Evolutionary conservation across 2,888 invertebrate genomes (phyloP), one percentile per base, ranked within the genome.

Genomic region (Polia nebulosa): DNA sequence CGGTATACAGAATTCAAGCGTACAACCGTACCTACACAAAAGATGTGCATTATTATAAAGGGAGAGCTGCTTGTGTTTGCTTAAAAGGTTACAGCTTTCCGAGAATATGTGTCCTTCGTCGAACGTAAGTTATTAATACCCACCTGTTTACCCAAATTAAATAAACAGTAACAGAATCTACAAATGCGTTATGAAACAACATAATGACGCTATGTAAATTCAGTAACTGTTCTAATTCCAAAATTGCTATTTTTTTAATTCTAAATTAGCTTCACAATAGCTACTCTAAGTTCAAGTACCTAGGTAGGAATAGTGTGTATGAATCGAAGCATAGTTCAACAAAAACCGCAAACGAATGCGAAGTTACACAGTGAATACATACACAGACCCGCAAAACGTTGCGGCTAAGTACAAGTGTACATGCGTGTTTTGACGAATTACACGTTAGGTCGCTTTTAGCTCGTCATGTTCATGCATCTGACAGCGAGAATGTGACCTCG

Each of bases 401-500:
- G 62, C 58, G 55, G 58, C 68, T 82, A 76, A 69, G 76, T 66
- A 84, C 61, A 66, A 75, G 66, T 67, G 77, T 83, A 87, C 85
- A 88, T 87, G 88, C 88, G 83, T 90, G 90, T 89, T 92, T 92
- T 94, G 93, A 93, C 91, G 92, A 91, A 94, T 94, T 92, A 93
- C 90, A 92, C 91, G 92, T 93, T 91, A 92, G 93, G 92, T 92
- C 91, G 93, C 90, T 94, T 93, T 94, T 92, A 88, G 91, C 90
- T 81, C 88, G 93, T 89, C 94, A 92, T 92, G 93, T 91, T 91
- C 92, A 90, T 92, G 91, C 93, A 91, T 91, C 92, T 91, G 93
- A 91, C 93, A 91, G 91, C 89, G 91, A 90, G 94, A 94, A 92
- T 93, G 92, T 92, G 95, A 95, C 95, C 95, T 92, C 95, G 93